phyloP scores from a whole-genome alignment of 1,140 invertebrate genomes.

The Brachystomella parvula region DNA sequence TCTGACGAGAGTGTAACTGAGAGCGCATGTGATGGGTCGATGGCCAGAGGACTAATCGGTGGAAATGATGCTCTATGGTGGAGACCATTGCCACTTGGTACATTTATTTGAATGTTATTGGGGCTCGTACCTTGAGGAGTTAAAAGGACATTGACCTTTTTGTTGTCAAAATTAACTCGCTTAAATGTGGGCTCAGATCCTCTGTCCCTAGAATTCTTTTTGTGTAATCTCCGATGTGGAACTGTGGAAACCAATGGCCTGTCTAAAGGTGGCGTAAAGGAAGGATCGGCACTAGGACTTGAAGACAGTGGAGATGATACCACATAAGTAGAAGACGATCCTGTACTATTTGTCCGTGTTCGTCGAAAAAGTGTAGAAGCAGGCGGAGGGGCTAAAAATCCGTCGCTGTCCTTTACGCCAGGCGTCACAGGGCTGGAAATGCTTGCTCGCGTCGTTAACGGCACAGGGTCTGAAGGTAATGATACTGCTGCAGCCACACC shows the following conservation, averaged over 20 bases:
- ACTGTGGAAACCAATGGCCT: neutral
- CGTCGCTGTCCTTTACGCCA: conserved; percentile 22
- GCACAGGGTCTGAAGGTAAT: too few species aligned
- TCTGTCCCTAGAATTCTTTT: neutral
- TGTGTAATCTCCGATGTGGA: neutral
- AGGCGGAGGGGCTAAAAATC: conserved; percentile 29
- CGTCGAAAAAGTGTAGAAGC: conserved; percentile 28
- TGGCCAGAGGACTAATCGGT: neutral
- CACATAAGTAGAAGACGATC: conserved; percentile 17
- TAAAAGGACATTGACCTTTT: neutral
- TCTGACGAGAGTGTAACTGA: conserved; percentile 1
- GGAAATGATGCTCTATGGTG: neutral
- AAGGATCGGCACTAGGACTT: neutral
- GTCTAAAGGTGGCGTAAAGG: neutral
- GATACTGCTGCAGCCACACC: too few species aligned
- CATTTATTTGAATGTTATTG: neutral
- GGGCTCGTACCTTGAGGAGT: neutral
- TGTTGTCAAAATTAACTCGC: neutral
- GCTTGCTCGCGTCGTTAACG: neutral
- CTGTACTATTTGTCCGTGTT: conserved; percentile 23
- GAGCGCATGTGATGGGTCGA: neutral
- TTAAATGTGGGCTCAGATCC: neutral
- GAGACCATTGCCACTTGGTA: neutral
- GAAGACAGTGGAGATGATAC: neutral
- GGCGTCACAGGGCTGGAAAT: neutral